Evolutionary conservation across 1,140 invertebrate genomes (phyloP).

Genomic region (Stegodyphus dumicola): DNA sequence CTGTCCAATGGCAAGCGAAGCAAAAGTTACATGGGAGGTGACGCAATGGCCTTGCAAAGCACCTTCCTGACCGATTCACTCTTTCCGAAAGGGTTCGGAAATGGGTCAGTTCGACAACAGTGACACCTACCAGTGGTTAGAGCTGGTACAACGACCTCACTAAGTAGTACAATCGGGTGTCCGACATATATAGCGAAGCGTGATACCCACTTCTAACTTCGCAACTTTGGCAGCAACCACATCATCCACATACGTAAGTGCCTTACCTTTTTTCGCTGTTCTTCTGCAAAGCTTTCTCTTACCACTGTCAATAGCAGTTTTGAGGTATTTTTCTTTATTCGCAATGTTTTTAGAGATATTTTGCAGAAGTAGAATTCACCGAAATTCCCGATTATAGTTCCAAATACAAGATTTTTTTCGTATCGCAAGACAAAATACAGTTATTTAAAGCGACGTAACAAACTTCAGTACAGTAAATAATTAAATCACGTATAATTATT

Average conservation of each 20-base stretch:
- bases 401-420: too few relatives aligned
- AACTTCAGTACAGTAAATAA: too few relatives aligned
- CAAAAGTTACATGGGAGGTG: constrained; percentile 2
- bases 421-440: too few relatives aligned
- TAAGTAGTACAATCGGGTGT: constrained; percentile 27
- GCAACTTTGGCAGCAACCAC: background rate
- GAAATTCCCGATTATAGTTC: too few relatives aligned
- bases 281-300: too few relatives aligned
- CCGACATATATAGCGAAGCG: constrained; percentile 40
- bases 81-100: constrained; percentile 19
- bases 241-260: background rate
- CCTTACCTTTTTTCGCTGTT: background rate
- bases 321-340: too few relatives aligned
- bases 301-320: too few relatives aligned
- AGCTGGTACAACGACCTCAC: constrained; percentile 43
- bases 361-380: too few relatives aligned
- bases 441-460: too few relatives aligned
- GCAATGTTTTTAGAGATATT: too few relatives aligned
- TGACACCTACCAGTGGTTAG: constrained; percentile 48
- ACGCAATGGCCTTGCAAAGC: constrained; percentile 26
- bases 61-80: background rate
- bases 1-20: constrained; percentile 20
- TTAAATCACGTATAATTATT: background rate
- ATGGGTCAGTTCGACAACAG: constrained; percentile 50
- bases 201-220: constrained; percentile 22